Base-by-base conservation (phyloP, 92 coral and sea anemone species). In the Palythoa grandis region DNA sequence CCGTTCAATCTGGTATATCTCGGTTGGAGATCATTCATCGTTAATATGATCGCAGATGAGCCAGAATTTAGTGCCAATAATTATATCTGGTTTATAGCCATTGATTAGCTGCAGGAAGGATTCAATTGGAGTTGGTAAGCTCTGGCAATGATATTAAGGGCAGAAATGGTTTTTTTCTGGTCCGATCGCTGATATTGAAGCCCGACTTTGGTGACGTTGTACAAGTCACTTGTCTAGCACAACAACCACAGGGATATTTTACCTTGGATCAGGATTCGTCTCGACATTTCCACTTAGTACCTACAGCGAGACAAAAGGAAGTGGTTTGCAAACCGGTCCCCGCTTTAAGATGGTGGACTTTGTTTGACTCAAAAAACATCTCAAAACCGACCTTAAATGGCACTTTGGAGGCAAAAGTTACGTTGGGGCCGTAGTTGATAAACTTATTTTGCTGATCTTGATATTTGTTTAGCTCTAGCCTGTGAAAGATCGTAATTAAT, bases 1-100 rank as follows among this genome's bases (percentile, higher is more conserved):
- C 58, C 90, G 52, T 47, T 78, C 76, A 3, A 82, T 72, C 37
- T 88, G 72, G 63, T 88, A 88, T 82, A 40, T 75, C 72, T 77
- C 84, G 12, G 77, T 61, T 17, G 69, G 72, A 47, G 79, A 79
- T 52, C 48, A 39, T 43, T 87, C 89, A 43, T 52, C 54, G 52
- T 4, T 66, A 47, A 15, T 76, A 48, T 86, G 89, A 50, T 68
- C 39, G 24, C 50, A n/a, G 8, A 84, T 3, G 3, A 86, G 13
- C 85, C 85, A 86, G 65, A 84, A 74, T 76, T 76, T 84, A 14
- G 89, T 86, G 22, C 89, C 76, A 25, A 89, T 85, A 63, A 89
- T 69, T 82, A 90, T 87, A 82, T 90, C 86, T 20, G 85, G 90
- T 47, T 60, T 82, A 11, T n/a, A 52, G 19, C 70, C 72, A 74